Percentiles rank a stretch among this genome's conserved stretches.
phyloP scores from a whole-genome alignment of 2,797 vertebrate genomes.

The Protonibea diacanthus region DNA sequence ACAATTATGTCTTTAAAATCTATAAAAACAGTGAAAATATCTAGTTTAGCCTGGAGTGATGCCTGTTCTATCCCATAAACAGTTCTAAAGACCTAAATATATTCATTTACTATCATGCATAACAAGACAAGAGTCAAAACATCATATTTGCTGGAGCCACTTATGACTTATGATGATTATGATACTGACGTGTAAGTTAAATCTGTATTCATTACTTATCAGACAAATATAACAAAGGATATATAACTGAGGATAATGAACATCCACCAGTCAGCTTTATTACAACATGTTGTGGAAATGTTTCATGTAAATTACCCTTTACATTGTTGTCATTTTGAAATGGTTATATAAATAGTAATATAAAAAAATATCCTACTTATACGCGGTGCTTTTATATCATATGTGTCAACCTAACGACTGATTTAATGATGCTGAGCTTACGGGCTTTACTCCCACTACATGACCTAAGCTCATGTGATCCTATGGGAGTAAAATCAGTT shows the following conservation, averaged over 20 bases:
- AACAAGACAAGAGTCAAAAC: background rate
- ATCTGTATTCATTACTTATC: background rate
- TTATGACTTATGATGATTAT: too few species aligned
- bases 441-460: conserved; percentile 21
- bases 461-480: conserved; percentile 9
- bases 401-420: background rate
- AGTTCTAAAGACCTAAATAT: background rate
- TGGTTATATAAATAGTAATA: background rate
- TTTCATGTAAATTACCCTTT: background rate
- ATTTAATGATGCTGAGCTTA: conserved; percentile 2
- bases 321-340: background rate
- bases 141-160: background rate
- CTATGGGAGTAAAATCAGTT: conserved; percentile 11
- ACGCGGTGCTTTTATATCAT: background rate
- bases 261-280: conserved; percentile 64
- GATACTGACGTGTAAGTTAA: background rate
- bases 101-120: background rate
- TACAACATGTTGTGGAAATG: background rate
- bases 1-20: too few species aligned
- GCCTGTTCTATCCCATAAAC: background rate
- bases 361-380: background rate
- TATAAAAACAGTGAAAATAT: background rate
- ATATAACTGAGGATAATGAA: conserved; percentile 70
- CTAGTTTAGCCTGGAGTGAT: background rate
- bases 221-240: background rate